phyloP scores from a whole-genome alignment of 2,797 vertebrate species.

The Eulemur coronatus region DNA sequence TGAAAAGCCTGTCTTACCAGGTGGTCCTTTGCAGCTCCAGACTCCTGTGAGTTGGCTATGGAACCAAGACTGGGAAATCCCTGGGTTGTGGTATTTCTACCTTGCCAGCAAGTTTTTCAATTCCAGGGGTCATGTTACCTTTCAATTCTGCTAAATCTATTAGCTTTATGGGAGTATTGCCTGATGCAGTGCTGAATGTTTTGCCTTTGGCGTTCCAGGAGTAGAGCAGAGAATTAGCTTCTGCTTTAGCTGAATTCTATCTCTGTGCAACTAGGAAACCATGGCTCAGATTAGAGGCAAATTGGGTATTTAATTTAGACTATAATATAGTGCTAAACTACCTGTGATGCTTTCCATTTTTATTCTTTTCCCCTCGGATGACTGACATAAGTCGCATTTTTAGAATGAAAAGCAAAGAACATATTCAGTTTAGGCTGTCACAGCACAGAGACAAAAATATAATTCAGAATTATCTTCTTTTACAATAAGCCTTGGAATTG shows the following conservation, averaged over 20 bases:
- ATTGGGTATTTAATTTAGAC: constrained; percentile 56
- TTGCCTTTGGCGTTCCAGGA: constrained; percentile 20
- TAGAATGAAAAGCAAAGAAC: constrained; percentile 48
- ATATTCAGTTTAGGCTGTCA: neutral
- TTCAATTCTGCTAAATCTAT: constrained; percentile 68
- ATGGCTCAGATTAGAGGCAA: constrained; percentile 41
- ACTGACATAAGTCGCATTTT: constrained; percentile 30
- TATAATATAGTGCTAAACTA: constrained; percentile 29
- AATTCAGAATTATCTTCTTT: constrained; percentile 54
- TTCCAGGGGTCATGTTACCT: constrained; percentile 51
- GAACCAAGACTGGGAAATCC: constrained; percentile 18
- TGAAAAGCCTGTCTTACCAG: constrained; percentile 24
- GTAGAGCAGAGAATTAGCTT: constrained; percentile 31
- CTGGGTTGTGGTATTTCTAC: constrained; percentile 31
- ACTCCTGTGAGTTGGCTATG: neutral
- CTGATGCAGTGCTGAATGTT: neutral
- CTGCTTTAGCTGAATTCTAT: constrained; percentile 47
- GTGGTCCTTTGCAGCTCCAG: constrained; percentile 15
- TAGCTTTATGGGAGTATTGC: constrained; percentile 53
- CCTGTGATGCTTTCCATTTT: neutral
- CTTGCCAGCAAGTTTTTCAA: constrained; percentile 28
- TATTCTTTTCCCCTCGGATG: neutral
- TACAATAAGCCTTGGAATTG: constrained; percentile 34
- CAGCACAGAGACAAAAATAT: constrained; percentile 13
- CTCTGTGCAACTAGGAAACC: constrained; percentile 31